Evolutionary conservation across 2,797 vertebrate species (phyloP), one percentile per base, ranked within the genome.

Genomic region (Triplophysa bombifrons): DNA sequence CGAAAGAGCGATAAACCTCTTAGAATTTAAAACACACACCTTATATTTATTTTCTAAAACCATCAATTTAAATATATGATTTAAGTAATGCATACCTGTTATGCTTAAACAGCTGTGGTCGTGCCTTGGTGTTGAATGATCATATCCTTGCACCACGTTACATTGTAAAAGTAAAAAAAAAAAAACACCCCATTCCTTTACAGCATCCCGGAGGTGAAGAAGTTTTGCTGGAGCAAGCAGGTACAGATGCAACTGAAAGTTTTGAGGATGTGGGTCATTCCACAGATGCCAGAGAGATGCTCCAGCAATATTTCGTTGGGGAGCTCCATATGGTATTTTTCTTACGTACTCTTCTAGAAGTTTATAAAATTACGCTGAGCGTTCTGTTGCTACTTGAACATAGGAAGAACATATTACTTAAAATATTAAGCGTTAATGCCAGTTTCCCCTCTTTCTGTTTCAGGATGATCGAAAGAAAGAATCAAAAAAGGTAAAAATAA

Each of bases 191-290:
- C 6, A 50, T 83, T 0, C 83, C 27, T 69, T 85, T 89, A 13
- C 87, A 99, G 98, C 98, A 99, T 88, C 98, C 98, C 0, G 98
- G 96, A 6, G 97, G 98, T 72, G 97, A 98, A 86, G 97, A 98
- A 84, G 96, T 98, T 85, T 85, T 99, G 86, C 87, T 99, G 14
- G 96, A 98, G 80, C 96, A 98, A 88, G 97, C 93, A 0, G 98
- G 97, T 16, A 73, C 86, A 3, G 96, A 99, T 66, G 96, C 96
- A 65, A 97, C 96, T 0, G 98, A 98, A 89, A 96, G 95, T 86
- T 99, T 99, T 38, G 98, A 99, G 84, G 97, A 98, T 64, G 97
- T 99, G 0, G 97, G 97, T 12, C 97, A 99, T 86, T 99, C 98
- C 63, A 88, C 82, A 13, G 98, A 99, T 51, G 98, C 98, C 86